Conservation (phyloP, 2,888 invertebrate species). For the Mycalesis mineus region DNA sequence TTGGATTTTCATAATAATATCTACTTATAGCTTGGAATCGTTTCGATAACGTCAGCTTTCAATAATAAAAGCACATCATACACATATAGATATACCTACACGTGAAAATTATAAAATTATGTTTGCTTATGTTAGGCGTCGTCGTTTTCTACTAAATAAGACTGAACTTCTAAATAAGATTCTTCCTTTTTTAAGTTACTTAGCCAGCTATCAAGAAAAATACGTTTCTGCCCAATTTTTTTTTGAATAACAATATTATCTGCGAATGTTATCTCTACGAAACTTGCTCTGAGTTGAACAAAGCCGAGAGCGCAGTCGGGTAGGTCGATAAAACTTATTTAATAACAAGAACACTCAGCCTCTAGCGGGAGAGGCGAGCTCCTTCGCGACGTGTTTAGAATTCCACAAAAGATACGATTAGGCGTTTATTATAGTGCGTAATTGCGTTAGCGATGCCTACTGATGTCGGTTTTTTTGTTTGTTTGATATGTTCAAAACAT, state of each 20-base stretch:
- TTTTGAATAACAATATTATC: slow-evolving; percentile 18
- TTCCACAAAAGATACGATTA: background rate
- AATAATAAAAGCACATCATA: no score
- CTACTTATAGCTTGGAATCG: no score
- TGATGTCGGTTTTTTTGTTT: background rate
- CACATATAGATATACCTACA: no score
- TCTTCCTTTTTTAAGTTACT: background rate
- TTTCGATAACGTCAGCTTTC: no score
- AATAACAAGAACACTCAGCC: slow-evolving; percentile 63
- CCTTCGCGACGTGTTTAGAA: slow-evolving; percentile 24
- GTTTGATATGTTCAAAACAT: no score
- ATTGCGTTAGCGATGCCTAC: background rate
- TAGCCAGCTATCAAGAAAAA: background rate
- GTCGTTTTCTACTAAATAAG: no score
- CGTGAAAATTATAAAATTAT: no score
- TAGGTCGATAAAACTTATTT: slow-evolving; percentile 72
- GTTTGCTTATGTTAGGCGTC: no score
- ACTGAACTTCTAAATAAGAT: background rate
- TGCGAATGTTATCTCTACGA: slow-evolving; percentile 16
- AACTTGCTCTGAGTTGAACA: slow-evolving; percentile 19
- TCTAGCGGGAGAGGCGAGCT: slow-evolving; percentile 31
- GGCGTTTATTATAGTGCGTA: background rate
- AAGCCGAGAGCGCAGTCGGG: slow-evolving; percentile 32
- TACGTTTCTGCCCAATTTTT: background rate
- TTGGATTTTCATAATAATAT: no score